Base-by-base conservation (phyloP, 2,888 invertebrate species). In the Drosophila mayaguana region DNA sequence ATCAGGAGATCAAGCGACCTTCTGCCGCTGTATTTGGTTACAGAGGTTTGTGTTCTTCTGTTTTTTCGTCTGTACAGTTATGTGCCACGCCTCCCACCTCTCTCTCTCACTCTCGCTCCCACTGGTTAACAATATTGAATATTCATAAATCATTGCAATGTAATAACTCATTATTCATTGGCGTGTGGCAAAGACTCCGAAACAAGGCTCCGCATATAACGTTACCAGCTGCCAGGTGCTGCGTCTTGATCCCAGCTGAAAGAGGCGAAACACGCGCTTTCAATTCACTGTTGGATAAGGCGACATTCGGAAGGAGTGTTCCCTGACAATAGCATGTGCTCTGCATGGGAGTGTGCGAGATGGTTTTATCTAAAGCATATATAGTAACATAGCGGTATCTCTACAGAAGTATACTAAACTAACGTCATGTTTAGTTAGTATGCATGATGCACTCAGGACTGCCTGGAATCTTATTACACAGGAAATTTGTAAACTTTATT, bases 141-240 rank as follows among this genome's bases (percentile, higher is more conserved):
- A 85, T 85, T 85, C 85, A 86, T 86, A 86, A 89, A 89, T 86
- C 89, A 87, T 65, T 69, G 38, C 59, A 48, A 53, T 60, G 89
- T 64, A 86, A 88, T 84, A 84, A 88, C 89, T 83, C 87, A 87
- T 89, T 89, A 83, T 77, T 45, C 69, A 38, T 75, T 68, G 74
- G 66, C 69, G 53, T 71, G 73, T 78, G 68, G 38, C 54, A 25
- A 20, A 22, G 22, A 8, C n/a, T 20, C 0, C 51, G 32, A 9
- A 38, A 1, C 32, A 5, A 11, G 25, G 34, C 40, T 36, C 12
- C 36, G 34, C 63, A 69, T 65, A 81, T 80, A 75, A 65, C 82
- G 63, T 78, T 81, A 75, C 82, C 69, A 22, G 65, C 78, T 7
- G 7, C 54, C 79, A 79, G 79, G 81, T 81, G 81, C 59, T 68